Evolutionary conservation across 2,797 vertebrate genomes (phyloP).

Genomic region (Bradypus variegatus): DNA sequence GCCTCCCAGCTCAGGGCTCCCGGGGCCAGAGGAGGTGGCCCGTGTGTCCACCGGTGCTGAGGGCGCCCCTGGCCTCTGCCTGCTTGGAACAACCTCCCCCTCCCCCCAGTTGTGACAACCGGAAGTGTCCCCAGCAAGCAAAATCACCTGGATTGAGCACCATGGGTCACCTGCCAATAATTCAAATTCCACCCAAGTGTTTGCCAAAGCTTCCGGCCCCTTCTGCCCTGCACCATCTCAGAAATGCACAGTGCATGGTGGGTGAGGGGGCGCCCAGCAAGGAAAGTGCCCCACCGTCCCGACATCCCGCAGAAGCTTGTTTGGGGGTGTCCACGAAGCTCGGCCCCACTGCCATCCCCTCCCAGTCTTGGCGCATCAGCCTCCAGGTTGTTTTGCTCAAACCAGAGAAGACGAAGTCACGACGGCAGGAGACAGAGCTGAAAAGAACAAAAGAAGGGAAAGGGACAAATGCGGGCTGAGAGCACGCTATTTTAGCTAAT

Average conservation of each 20-base stretch:
- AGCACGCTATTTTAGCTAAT: neutral
- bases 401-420: neutral
- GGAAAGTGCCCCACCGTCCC: too few species aligned
- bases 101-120: neutral
- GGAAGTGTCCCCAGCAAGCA: neutral
- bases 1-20: too few species aligned
- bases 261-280: too few species aligned
- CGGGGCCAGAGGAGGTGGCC: too few species aligned
- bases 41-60: too few species aligned
- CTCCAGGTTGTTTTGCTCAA: neutral
- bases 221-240: neutral
- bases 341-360: neutral
- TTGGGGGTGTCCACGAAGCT: neutral
- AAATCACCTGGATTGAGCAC: neutral
- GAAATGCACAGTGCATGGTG: neutral
- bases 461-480: neutral
- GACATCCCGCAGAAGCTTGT: neutral
- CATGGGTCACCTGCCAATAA: neutral
- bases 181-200: neutral
- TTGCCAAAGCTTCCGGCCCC: neutral
- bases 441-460: neutral
- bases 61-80: neutral
- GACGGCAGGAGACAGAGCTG: neutral
- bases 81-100: neutral
- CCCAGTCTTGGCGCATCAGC: neutral